Conservation (phyloP, 2,888 invertebrate species). For the Tridacna gigas region DNA sequence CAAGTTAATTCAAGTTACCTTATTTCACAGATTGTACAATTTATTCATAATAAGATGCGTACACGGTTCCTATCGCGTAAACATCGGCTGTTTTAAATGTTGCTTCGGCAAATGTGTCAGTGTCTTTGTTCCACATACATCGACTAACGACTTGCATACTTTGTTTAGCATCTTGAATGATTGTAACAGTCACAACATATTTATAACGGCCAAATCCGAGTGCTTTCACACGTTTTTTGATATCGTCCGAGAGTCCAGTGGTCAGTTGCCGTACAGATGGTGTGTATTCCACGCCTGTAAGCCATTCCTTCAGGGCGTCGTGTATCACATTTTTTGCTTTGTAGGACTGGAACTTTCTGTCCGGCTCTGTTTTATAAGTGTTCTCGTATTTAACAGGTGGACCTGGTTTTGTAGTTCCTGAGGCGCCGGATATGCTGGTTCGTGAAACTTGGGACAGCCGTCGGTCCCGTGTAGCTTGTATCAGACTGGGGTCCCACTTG, state of each 20-base stretch:
- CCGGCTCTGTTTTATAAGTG: slow-evolving; percentile 78
- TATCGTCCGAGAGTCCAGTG: slow-evolving; percentile 79
- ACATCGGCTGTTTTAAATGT: slow-evolving; percentile 75
- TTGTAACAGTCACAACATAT: slow-evolving; percentile 78
- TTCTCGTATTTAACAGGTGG: slow-evolving; percentile 73
- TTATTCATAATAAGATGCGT: slow-evolving; percentile 80
- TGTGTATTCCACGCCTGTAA: slow-evolving; percentile 79
- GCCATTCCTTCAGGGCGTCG: slow-evolving; percentile 75
- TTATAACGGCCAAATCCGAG: slow-evolving; percentile 80
- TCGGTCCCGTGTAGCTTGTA: slow-evolving; percentile 65
- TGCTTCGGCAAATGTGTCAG: slow-evolving; percentile 80
- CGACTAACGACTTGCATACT: slow-evolving; percentile 77
- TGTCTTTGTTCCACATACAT: slow-evolving; percentile 80
- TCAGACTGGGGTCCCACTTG: slow-evolving; percentile 70
- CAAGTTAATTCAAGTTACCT: neutral
- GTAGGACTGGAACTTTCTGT: slow-evolving; percentile 74
- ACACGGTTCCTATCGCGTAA: slow-evolving; percentile 79
- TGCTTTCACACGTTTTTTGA: slow-evolving; percentile 79
- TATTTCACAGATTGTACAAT: neutral
- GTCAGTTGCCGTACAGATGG: slow-evolving; percentile 72
- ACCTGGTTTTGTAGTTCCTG: slow-evolving; percentile 69
- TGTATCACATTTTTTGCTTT: slow-evolving; percentile 69
- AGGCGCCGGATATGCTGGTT: slow-evolving; percentile 77
- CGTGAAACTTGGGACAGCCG: slow-evolving; percentile 75
- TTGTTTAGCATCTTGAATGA: slow-evolving; percentile 79